Evolutionary conservation across 1,140 invertebrate genomes (phyloP).

Genomic region (Atta cephalotes): DNA sequence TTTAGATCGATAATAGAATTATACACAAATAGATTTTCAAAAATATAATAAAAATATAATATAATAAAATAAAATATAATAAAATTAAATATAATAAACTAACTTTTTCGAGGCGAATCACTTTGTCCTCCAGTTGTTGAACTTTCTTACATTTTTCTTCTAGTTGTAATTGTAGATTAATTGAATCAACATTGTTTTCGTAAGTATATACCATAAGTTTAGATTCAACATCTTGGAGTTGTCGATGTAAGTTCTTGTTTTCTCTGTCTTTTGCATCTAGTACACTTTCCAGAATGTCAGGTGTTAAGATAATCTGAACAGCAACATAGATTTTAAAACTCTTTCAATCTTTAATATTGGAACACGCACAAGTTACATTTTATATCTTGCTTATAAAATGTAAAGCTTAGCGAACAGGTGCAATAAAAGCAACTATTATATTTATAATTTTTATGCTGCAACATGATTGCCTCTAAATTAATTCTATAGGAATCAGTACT

Average conservation of each 20-base stretch:
- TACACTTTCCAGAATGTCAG: conserved; percentile 77
- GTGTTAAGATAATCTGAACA: conserved; percentile 78
- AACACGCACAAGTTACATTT: not conserved
- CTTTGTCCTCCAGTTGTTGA: conserved; percentile 72
- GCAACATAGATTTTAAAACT: conserved; percentile 70
- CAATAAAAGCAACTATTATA: conserved; percentile 5
- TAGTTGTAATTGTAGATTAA: conserved; percentile 70
- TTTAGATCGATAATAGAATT: not conserved
- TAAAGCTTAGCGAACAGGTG: not conserved
- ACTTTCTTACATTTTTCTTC: conserved; percentile 77
- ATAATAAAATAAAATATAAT: too few relatives aligned
- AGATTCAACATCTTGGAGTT: conserved; percentile 73
- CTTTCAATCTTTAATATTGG: conserved; percentile 4
- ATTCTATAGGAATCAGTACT: conserved; percentile 15
- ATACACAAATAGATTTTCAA: not conserved
- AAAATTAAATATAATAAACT: conserved; percentile 61
- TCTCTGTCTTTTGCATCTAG: conserved; percentile 73
- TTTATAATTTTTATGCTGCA: conserved; percentile 29
- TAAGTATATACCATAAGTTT: conserved; percentile 70
- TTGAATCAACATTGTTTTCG: conserved; percentile 70
- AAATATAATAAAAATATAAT: too few relatives aligned
- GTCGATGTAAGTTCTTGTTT: conserved; percentile 70
- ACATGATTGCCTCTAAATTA: conserved; percentile 68
- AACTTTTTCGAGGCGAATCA: conserved; percentile 80
- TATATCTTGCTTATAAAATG: conserved; percentile 27